Evolutionary conservation across 2,113 vertebrate species (phyloP), one percentile per base, ranked within the genome.

Genomic region (Lophura nycthemera): DNA sequence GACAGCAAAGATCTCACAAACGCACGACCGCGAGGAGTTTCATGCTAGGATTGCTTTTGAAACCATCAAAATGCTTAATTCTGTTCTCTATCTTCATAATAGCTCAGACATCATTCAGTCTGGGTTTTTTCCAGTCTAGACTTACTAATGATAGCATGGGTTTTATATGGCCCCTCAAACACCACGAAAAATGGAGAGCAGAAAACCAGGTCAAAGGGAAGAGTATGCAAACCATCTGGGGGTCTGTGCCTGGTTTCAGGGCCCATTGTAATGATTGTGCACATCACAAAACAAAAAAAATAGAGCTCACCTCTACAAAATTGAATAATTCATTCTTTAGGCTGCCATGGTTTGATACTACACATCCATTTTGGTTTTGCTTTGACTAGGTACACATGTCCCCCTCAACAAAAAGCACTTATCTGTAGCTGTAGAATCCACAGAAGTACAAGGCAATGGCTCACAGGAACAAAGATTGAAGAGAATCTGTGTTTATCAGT

Each of bases 111-210:
- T 67, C 76, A 80, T 90, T 91, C 48, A 66, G 79, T 32, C 67
- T 96, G 86, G 72, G 74, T 83, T 79, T 86, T 52, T 74, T 88
- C 56, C 84, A 88, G 38, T 57, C 40, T 60, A 71, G 43, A 56
- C 38, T 91, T 38, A 54, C 8, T 67, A 67, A 60, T 67, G 69
- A 74, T 24, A 71, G 32, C 32, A 8, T 10, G 18, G 87, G 67
- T 61, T 92, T 66, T n/a, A 76, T 70, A 80, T 20, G 34, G 47
- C 42, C 78, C 19, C 52, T 91, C 47, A 57, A 73, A 74, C 34
- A 60, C 19, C 50, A 63, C 59, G 25, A 91, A 54, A 72, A 79
- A 91, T 3, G 17, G 27, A 15, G 43, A 79, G 34, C 59, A 76
- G 0, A 2, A 89, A 50, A 66, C 16, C 38, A 27, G n/a, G 24